phyloP scores from a whole-genome alignment of 1,140 invertebrate genomes.

The Drosophila equinoxialis region DNA sequence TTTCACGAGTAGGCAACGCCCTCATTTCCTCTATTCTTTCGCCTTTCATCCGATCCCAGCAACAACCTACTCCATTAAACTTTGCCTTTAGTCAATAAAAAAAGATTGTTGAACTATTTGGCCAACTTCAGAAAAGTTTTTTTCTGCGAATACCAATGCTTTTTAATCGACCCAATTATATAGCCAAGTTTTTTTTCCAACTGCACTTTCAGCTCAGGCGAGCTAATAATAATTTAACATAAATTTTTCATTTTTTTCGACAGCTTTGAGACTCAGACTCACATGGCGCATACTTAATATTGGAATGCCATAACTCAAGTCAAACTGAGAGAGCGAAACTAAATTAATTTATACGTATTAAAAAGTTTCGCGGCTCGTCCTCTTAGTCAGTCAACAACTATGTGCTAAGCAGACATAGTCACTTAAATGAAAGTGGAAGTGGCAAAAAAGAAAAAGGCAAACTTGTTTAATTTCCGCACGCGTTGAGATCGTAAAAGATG shows the following conservation, averaged over 20 bases:
- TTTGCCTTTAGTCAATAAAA: constrained; percentile 69
- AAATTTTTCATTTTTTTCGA: constrained; percentile 41
- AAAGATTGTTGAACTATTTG: constrained; percentile 64
- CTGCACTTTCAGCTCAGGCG: constrained; percentile 28
- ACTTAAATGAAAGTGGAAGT: constrained; percentile 26
- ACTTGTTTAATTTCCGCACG: constrained; percentile 44
- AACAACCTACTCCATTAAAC: constrained; percentile 54
- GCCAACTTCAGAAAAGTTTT: constrained; percentile 61
- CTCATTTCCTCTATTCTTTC: background rate
- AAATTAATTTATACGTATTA: constrained; percentile 71
- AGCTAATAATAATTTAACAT: constrained; percentile 62
- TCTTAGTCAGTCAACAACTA: constrained; percentile 31
- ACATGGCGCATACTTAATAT: constrained; percentile 56
- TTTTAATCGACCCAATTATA: constrained; percentile 78
- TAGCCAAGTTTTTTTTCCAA: constrained; percentile 43
- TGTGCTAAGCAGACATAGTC: constrained; percentile 30
- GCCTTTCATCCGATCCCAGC: constrained; percentile 19
- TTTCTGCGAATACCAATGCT: constrained; percentile 41
- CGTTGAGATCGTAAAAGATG: constrained; percentile 41
- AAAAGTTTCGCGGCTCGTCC: constrained; percentile 49
- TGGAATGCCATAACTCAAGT: constrained; percentile 72
- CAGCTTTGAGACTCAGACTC: constrained; percentile 46
- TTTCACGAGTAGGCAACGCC: constrained; percentile 19
- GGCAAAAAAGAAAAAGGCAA: constrained; percentile 10
- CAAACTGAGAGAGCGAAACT: constrained; percentile 42